Evolutionary conservation across 2,888 invertebrate species (phyloP).

Genomic region (Coecobrya sp.): DNA sequence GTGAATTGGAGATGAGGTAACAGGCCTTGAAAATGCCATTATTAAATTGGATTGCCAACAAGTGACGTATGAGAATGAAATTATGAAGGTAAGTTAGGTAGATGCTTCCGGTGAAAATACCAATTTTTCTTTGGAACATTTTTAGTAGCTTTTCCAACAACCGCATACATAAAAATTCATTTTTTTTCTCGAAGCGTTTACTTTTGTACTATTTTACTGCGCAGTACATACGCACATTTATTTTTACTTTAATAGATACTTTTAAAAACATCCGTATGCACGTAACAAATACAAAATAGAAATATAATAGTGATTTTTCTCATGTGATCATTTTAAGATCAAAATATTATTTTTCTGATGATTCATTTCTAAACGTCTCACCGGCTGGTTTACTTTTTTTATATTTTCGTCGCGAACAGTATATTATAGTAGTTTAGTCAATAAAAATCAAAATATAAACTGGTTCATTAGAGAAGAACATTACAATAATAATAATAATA

Average conservation of each 20-base stretch:
- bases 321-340: neutral
- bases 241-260: constrained; percentile 67
- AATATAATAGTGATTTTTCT: constrained; percentile 81
- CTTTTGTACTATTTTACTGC: constrained; percentile 76
- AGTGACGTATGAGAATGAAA: no score
- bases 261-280: constrained; percentile 80
- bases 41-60: no score
- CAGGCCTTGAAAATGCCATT: no score
- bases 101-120: no score
- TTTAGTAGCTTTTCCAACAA: neutral
- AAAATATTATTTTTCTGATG: constrained; percentile 42
- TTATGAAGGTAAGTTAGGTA: no score
- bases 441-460: constrained; percentile 81
- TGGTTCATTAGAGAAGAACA: constrained; percentile 59
- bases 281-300: constrained; percentile 83
- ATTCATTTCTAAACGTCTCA: constrained; percentile 74
- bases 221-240: constrained; percentile 73
- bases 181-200: neutral
- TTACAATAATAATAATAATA: constrained; percentile 11
- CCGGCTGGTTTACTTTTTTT: constrained; percentile 73
- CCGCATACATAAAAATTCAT: neutral
- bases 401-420: constrained; percentile 78
- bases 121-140: no score
- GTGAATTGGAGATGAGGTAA: no score
- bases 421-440: constrained; percentile 67